Percentiles rank a stretch among this genome's conserved stretches.
Evolutionary conservation across 1,140 invertebrate genomes (phyloP).

Genomic region (Drosophila seguyi): DNA sequence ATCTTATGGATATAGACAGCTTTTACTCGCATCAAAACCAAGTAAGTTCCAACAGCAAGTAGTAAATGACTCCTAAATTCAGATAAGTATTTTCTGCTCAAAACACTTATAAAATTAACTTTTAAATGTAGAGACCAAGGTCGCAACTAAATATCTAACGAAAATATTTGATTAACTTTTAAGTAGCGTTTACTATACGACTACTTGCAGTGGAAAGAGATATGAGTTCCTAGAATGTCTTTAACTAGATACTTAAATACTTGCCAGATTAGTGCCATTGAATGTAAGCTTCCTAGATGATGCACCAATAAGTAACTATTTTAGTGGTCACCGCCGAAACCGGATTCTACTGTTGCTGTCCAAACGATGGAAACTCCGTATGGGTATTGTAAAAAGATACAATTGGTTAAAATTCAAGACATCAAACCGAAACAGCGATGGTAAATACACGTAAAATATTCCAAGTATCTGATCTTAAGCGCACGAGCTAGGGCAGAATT

Average conservation of each 20-base stretch:
- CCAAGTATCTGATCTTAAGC: constrained; percentile 50
- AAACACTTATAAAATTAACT: neutral
- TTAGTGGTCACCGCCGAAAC: constrained; percentile 8
- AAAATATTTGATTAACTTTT: neutral
- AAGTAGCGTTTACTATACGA: neutral
- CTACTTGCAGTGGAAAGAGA: neutral
- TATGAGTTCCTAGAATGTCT: neutral
- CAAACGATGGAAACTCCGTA: constrained; percentile 19
- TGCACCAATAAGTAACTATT: constrained; percentile 28
- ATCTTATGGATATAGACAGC: constrained; percentile 2
- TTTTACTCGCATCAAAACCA: constrained; percentile 19
- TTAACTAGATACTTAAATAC: constrained; percentile 6
- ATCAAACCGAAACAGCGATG: constrained; percentile 70
- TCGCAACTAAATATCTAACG: neutral
- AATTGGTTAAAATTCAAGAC: constrained; percentile 18
- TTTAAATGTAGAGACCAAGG: neutral
- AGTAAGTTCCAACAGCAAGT: constrained; percentile 24
- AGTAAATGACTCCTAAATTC: neutral
- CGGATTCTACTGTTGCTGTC: constrained; percentile 60
- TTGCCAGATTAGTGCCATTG: constrained; percentile 47
- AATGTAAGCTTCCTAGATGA: constrained; percentile 62
- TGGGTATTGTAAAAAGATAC: constrained; percentile 74
- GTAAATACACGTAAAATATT: constrained; percentile 83
- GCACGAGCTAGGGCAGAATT: constrained; percentile 60
- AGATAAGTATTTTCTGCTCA: neutral